Conservation (phyloP, 1,140 invertebrate species). For the Brachionus calyciflorus region DNA sequence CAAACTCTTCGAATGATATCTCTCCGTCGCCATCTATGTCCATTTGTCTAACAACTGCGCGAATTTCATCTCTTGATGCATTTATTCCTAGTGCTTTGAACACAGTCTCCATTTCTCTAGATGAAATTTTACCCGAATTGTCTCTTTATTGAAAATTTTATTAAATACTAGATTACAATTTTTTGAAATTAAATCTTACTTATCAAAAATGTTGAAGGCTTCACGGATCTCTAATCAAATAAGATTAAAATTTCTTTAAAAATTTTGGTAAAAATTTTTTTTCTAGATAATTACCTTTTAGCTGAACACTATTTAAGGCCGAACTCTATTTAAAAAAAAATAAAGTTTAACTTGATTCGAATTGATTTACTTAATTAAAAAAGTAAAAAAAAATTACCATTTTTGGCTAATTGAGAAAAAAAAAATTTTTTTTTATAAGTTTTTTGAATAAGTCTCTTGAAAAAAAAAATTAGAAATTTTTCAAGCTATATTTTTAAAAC, state of each 20-base stretch:
- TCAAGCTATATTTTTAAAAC: no score
- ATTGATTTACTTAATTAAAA: no score
- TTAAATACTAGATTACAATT: not conserved
- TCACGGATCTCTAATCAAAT: constrained; percentile 29
- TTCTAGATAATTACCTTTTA: not conserved
- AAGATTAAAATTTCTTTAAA: no score
- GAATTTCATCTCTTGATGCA: constrained; percentile 15
- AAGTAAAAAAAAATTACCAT: constrained; percentile 20
- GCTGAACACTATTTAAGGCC: not conserved
- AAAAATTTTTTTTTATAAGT: no score
- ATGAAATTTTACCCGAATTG: constrained; percentile 5
- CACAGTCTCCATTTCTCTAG: constrained; percentile 14
- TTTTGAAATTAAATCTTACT: not conserved
- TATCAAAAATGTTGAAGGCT: constrained; percentile 33
- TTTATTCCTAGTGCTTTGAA: constrained; percentile 13
- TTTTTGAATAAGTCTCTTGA: no score
- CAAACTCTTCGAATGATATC: constrained; percentile 41
- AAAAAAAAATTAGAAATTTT: not conserved
- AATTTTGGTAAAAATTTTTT: no score
- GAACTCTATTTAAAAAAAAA: not conserved
- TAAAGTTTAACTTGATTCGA: not conserved
- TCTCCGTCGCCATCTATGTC: constrained; percentile 37
- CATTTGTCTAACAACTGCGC: constrained; percentile 22
- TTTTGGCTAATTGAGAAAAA: not conserved
- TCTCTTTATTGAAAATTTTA: not conserved